Conservation (phyloP, 1,140 invertebrate species). For the Lerema accius region DNA sequence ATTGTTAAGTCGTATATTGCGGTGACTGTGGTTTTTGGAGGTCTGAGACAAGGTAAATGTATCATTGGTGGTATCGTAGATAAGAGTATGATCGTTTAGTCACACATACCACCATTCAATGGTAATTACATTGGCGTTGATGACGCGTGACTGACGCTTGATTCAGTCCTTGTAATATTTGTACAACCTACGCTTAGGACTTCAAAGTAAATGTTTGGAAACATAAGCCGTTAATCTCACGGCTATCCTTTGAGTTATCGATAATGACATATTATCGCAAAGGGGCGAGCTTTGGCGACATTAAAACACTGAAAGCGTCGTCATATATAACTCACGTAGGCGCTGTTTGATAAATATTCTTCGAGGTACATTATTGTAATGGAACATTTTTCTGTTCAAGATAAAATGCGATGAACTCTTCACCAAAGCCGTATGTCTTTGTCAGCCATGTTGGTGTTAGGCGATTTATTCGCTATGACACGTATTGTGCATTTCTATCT, state of each 20-base stretch:
- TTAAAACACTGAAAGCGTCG: constrained; percentile 38
- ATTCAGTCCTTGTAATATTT: constrained; percentile 57
- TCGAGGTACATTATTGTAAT: constrained; percentile 48
- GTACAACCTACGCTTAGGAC: constrained; percentile 42
- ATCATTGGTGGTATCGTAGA: constrained; percentile 49
- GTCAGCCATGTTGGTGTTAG: constrained; percentile 52
- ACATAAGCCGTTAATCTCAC: constrained; percentile 41
- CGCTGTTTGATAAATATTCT: constrained; percentile 50
- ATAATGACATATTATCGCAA: constrained; percentile 36
- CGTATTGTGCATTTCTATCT: constrained; percentile 51
- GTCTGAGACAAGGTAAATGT: constrained; percentile 75
- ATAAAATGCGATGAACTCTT: constrained; percentile 45
- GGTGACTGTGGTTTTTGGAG: constrained; percentile 49
- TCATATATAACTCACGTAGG: constrained; percentile 35
- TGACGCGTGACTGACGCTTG: constrained; percentile 59
- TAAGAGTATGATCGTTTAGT: constrained; percentile 30
- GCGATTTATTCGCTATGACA: constrained; percentile 64
- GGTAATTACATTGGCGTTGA: constrained; percentile 59
- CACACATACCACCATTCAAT: constrained; percentile 50
- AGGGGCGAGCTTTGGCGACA: constrained; percentile 33
- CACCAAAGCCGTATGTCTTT: constrained; percentile 48
- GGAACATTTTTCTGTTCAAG: constrained; percentile 45
- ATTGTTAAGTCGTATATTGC: constrained; percentile 65
- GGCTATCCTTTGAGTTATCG: constrained; percentile 38
- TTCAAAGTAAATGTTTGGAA: constrained; percentile 31